Evolutionary conservation across 2,888 invertebrate species (phyloP).

Genomic region (Oxycera nigricornis): DNA sequence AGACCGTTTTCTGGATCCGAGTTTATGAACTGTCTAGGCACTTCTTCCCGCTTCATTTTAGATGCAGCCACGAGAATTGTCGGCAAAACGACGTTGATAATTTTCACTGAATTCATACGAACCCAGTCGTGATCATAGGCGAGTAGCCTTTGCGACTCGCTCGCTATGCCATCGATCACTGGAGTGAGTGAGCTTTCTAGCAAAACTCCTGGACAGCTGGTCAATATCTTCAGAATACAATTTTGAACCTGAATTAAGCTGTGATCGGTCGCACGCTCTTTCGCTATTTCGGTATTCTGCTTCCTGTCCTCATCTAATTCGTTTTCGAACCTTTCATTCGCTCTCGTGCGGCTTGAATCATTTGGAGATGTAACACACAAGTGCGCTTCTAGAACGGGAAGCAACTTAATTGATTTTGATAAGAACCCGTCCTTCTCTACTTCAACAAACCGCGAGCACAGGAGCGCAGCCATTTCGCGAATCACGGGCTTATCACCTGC

Average conservation of each 20-base stretch:
- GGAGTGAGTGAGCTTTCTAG: conserved; percentile 58
- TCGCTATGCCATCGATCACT: conserved; percentile 67
- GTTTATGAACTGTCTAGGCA: conserved; percentile 65
- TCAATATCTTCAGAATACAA: conserved; percentile 72
- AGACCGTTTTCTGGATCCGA: conserved; percentile 69
- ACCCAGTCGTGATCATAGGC: conserved; percentile 89
- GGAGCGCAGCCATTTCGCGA: conserved; percentile 77
- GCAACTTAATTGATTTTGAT: conserved; percentile 67
- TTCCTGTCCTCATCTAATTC: conserved; percentile 35
- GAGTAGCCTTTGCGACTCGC: conserved; percentile 74
- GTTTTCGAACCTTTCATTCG: conserved; percentile 33
- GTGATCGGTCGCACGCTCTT: conserved; percentile 68
- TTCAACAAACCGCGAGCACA: conserved; percentile 80
- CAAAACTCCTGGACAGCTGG: conserved; percentile 69
- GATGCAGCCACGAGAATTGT: conserved; percentile 60
- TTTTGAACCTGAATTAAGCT: conserved; percentile 78
- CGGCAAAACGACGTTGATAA: conserved; percentile 75
- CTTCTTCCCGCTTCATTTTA: neutral
- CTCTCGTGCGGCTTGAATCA: conserved; percentile 62
- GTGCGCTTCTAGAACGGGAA: conserved; percentile 68
- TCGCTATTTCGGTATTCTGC: conserved; percentile 1
- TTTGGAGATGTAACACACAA: conserved; percentile 63
- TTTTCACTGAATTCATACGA: conserved; percentile 76
- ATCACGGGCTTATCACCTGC: conserved; percentile 73
- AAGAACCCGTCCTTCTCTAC: conserved; percentile 78